Evolutionary conservation across 2,797 vertebrate genomes (phyloP).

Genomic region (Pangasius larnaudii): DNA sequence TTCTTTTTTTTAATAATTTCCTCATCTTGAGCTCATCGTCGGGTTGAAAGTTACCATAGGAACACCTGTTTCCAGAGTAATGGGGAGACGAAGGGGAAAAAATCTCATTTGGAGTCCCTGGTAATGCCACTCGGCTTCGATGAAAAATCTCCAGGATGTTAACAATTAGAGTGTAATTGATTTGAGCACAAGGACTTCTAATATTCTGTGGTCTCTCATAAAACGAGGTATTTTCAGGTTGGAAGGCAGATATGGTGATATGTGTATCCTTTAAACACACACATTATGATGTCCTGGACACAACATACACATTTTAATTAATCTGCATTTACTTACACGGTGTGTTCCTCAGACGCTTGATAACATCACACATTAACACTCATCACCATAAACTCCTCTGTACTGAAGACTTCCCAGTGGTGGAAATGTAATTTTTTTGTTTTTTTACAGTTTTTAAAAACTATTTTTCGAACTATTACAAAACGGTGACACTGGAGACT

Average conservation of each 20-base stretch:
- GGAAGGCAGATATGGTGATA: neutral
- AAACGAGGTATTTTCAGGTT: neutral
- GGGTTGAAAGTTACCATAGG: constrained; percentile 50
- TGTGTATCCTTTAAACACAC: neutral
- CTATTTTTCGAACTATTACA: neutral
- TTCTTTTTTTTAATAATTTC: constrained; percentile 1
- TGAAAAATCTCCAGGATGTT: constrained; percentile 45
- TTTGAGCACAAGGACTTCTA: constrained; percentile 35
- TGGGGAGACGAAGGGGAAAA: neutral
- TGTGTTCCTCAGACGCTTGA: neutral
- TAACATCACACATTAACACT: neutral
- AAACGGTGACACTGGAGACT: neutral
- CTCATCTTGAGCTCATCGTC: constrained; percentile 23
- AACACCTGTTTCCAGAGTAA: constrained; percentile 47
- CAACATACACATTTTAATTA: neutral
- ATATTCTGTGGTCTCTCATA: neutral
- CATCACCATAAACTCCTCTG: neutral
- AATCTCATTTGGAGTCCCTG: constrained; percentile 40
- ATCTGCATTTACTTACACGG: neutral
- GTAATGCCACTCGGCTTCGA: constrained; percentile 25
- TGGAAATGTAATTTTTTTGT: neutral
- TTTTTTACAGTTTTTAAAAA: neutral
- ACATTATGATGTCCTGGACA: neutral
- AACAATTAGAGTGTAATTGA: constrained; percentile 48
- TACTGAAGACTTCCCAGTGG: neutral